A percentile compares a stretch with the other conserved stretches of the same genome.
These are phyloP conservation scores for Harpalus rubripes DNA, from an alignment of 2,888 invertebrate genomes.

Conservation along the genomic window DNA sequence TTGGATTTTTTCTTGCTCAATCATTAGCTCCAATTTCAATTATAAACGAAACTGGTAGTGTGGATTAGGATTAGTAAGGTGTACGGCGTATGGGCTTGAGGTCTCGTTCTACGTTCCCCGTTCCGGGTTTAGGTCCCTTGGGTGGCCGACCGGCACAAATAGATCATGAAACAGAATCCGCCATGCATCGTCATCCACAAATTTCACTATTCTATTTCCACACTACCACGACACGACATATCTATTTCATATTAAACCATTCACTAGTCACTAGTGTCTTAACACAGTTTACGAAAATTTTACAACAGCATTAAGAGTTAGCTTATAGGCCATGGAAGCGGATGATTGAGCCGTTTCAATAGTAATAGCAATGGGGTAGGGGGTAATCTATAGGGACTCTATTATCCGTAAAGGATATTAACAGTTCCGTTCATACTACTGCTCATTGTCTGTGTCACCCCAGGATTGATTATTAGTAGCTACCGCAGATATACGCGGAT, in stretches of 20 bases:
- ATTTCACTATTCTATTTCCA: slow-evolving; percentile 57
- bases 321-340: too few species aligned
- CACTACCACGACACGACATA: not conserved
- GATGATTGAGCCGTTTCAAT: too few species aligned
- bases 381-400: slow-evolving; percentile 6
- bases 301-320: too few species aligned
- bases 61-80: slow-evolving; percentile 4
- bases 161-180: slow-evolving; percentile 60
- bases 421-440: slow-evolving; percentile 41
- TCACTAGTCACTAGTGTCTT: too few species aligned
- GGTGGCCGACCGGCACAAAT: slow-evolving; percentile 58
- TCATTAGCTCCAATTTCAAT: slow-evolving; percentile 50
- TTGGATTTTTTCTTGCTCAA: slow-evolving; percentile 55
- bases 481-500: not conserved
- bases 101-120: not conserved
- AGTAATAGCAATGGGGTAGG: not conserved
- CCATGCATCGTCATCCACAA: slow-evolving; percentile 54
- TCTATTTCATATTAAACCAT: not conserved
- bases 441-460: slow-evolving; percentile 2
- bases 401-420: slow-evolving; percentile 50
- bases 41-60: slow-evolving; percentile 22
- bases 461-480: not conserved
- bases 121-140: slow-evolving; percentile 39
- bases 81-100: not conserved
- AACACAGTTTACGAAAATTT: too few species aligned